Percentiles rank a stretch among this genome's conserved stretches.
phyloP scores from a whole-genome alignment of 2,797 vertebrate species.

The Tenualosa ilisha region DNA sequence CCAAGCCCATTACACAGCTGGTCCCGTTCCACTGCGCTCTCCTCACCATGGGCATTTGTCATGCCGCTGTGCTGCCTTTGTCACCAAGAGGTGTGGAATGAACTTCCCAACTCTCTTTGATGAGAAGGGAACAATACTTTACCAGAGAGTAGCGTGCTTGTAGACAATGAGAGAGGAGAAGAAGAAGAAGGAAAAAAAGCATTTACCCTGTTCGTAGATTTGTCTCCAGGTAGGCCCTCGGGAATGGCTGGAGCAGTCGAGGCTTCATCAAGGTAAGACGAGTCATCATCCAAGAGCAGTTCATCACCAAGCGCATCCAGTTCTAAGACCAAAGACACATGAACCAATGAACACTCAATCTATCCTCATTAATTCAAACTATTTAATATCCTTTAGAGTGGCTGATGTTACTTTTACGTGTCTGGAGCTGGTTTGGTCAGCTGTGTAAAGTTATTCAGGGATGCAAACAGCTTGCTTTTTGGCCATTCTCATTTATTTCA shows the following conservation, averaged over 20 bases:
- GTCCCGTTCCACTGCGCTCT: conserved; percentile 6
- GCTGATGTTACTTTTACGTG: too few species aligned
- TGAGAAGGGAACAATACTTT: not conserved
- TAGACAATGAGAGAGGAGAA: not conserved
- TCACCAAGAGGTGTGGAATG: not conserved
- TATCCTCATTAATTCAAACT: not conserved
- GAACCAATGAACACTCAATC: not conserved
- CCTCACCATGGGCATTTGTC: not conserved
- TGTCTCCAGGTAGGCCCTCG: conserved; percentile 86
- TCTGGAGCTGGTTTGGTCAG: not conserved
- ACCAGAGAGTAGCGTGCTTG: not conserved
- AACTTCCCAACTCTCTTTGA: not conserved
- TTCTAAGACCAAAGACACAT: conserved; percentile 70
- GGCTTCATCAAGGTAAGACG: conserved; percentile 94
- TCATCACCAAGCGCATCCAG: conserved; percentile 95
- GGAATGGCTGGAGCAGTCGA: conserved; percentile 90
- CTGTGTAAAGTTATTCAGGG: not conserved
- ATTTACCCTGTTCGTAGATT: conserved; percentile 85
- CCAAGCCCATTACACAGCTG: not conserved
- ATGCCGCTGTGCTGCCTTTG: not conserved
- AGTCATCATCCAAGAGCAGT: conserved; percentile 91
- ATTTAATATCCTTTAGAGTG: not conserved
- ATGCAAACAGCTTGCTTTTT: too few species aligned
- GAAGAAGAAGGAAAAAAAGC: not conserved
- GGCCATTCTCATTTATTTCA: too few species aligned